These are phyloP conservation scores for Hirtodrosophila trivittata DNA, from an alignment of 2,888 invertebrate species.

Conservation along the genomic window DNA sequence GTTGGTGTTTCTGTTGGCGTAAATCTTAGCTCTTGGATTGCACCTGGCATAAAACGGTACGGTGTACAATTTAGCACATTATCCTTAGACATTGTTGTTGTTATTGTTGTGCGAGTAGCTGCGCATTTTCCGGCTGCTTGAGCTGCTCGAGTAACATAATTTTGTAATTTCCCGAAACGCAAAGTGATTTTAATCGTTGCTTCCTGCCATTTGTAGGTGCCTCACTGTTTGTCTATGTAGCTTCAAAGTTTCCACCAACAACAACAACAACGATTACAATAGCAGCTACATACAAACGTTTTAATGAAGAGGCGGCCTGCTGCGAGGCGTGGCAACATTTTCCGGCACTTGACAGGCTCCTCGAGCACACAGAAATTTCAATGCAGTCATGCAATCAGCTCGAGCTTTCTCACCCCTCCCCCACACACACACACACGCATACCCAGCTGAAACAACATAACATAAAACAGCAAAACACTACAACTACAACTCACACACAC, in stretches of 20 bases:
- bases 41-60: constrained; percentile 43
- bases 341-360: constrained; percentile 39
- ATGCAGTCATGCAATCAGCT: constrained; percentile 42
- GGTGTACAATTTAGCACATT: constrained; percentile 20
- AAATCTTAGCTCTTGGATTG: constrained; percentile 38
- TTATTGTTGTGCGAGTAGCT: constrained; percentile 17
- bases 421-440: constrained; percentile 4
- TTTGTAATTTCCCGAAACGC: constrained; percentile 69
- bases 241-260: constrained; percentile 13
- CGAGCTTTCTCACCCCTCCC: constrained; percentile 1
- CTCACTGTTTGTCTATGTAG: constrained; percentile 25
- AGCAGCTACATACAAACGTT: background rate
- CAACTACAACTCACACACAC: constrained; percentile 8
- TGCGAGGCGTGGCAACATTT: constrained; percentile 32
- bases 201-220: constrained; percentile 53
- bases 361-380: constrained; percentile 23
- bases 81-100: constrained; percentile 11
- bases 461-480: background rate
- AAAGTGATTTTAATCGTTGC: constrained; percentile 76
- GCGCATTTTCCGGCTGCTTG: constrained; percentile 68
- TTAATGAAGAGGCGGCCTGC: constrained; percentile 22
- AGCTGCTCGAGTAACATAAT: constrained; percentile 65
- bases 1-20: constrained; percentile 13
- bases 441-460: constrained; percentile 10
- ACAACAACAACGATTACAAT: constrained; percentile 5